Percentiles rank a stretch among this genome's conserved stretches.
Evolutionary conservation across 1,140 invertebrate species (phyloP).

Genomic region (Dolichoris vasculosae): DNA sequence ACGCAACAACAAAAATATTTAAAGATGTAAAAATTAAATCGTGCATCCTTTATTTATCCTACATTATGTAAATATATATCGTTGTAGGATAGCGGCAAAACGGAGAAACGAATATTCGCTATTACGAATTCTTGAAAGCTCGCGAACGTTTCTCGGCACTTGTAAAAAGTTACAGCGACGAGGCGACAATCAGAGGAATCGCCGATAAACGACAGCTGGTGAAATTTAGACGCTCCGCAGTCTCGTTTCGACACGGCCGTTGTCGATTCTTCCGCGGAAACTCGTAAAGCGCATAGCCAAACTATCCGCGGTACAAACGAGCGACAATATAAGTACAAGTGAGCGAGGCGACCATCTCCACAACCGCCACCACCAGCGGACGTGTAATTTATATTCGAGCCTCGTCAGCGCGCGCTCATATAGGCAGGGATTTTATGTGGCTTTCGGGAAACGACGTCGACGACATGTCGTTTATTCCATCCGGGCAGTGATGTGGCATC

Average conservation of each 20-base stretch:
- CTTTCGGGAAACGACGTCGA: constrained; percentile 48
- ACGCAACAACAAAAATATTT: too few relatives aligned
- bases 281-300: constrained; percentile 33
- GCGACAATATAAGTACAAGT: constrained; percentile 36
- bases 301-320: constrained; percentile 20
- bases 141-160: too few relatives aligned
- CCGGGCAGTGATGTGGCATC: constrained; percentile 22
- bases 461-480: constrained; percentile 39
- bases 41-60: too few relatives aligned
- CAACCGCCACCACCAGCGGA: background rate
- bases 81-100: too few relatives aligned
- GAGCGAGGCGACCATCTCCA: background rate
- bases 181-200: too few relatives aligned
- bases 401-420: constrained; percentile 38
- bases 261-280: constrained; percentile 27
- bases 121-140: too few relatives aligned
- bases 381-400: constrained; percentile 47
- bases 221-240: background rate
- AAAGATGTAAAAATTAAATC: too few relatives aligned
- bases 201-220: background rate
- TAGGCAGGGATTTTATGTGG: constrained; percentile 51
- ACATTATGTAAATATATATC: too few relatives aligned
- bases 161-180: too few relatives aligned
- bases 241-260: background rate
- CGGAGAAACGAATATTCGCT: too few relatives aligned